Base-by-base conservation (phyloP, 2,888 invertebrate species). In the Euproctis similis region DNA sequence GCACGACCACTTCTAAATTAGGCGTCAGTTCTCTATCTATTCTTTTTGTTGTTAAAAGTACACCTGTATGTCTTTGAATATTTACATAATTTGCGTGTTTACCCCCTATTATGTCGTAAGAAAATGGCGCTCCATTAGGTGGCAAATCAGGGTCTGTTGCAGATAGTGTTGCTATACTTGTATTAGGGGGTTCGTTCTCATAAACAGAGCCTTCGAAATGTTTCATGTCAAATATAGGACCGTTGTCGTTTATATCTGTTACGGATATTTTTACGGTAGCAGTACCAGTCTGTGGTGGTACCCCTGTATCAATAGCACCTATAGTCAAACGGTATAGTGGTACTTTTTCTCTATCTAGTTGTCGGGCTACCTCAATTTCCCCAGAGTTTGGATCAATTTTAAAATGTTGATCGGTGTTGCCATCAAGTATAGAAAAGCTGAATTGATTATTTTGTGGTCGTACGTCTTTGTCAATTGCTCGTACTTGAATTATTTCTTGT, bases 201-300 rank as follows among this genome's bases (percentile, higher is more conserved):
- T 89, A 87, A 1, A 97, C 90, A 41, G 90, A 89, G 0, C 95
- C 96, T 21, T 90, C 72, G 10, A 92, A 87, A 42, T 88, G 89
- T 1, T 87, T 78, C 0, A 90, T 85, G 42, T 92, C 91, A 57
- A 97, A 95, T 17, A 89, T 76, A 0, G 97, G 97, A 0, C 94
- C 95, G 62, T 97, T 97, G 59, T 97, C 97, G 61, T 97, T 97
- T n/a, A 96, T 88, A 66, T 97, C 97, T 5, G 88, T 86, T 1
- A 97, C 64, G 12, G 89, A 87, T 28, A 97, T 91, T 62, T 89
- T 90, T 0, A 97, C 92, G 1, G 90, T 89, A 1, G 95, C 88
- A 0, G 94, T 94, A n/a, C 96, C 97, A 24, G 96, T 96, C 78
- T 96, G 95, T 1, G 96, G 95, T 2, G 96, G 96, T 7, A 87